phyloP scores from a whole-genome alignment of 2,113 vertebrate genomes.

The Trochalopteron elliotii region DNA sequence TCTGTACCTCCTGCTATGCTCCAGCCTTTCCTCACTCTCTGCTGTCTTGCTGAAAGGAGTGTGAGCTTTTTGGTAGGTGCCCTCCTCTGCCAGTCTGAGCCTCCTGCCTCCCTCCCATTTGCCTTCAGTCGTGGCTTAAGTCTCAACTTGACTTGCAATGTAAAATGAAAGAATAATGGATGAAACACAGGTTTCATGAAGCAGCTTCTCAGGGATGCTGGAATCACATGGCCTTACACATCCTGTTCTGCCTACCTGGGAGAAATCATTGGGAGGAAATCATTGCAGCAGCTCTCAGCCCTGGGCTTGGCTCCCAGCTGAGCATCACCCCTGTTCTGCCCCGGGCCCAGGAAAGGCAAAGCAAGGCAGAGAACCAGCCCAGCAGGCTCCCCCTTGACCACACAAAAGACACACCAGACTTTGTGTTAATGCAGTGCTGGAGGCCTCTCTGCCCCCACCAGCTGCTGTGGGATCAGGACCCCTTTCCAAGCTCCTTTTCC shows the following conservation, averaged over 20 bases:
- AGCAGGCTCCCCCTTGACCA: background rate
- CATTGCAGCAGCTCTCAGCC: background rate
- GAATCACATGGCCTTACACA: background rate
- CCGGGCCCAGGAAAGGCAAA: background rate
- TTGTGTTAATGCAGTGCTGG: background rate
- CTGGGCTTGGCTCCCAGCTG: background rate
- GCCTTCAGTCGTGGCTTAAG: background rate
- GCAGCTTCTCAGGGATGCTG: background rate
- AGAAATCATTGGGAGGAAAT: background rate
- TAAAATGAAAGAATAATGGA: background rate
- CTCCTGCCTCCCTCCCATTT: background rate
- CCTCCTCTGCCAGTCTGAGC: background rate
- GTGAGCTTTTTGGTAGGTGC: background rate
- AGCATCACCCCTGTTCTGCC: accelerated
- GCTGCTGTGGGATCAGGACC: background rate
- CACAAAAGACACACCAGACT: background rate
- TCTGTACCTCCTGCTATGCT: background rate
- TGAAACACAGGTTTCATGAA: background rate
- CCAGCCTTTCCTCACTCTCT: background rate
- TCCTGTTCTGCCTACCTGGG: background rate
- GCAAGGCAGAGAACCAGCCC: background rate
- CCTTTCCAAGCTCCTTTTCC: background rate
- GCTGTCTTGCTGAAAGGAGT: background rate
- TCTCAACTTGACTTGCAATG: background rate
- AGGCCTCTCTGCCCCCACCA: background rate